Evolutionary conservation across 2,797 vertebrate species (phyloP).

Genomic region (Sciurus carolinensis): DNA sequence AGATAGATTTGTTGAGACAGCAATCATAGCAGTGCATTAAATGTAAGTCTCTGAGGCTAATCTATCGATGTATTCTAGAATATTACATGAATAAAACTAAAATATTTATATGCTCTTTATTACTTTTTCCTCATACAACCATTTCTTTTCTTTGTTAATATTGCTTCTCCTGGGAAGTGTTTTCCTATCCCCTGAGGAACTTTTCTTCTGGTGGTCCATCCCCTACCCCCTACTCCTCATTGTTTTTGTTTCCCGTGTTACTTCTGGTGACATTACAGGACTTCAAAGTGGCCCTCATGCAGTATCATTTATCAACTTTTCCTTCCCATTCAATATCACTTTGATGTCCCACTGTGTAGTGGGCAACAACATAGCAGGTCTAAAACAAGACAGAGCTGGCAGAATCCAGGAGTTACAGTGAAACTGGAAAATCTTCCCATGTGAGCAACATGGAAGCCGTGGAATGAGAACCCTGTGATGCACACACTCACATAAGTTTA

Average conservation of each 20-base stretch:
- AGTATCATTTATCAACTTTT: slow-evolving; percentile 76
- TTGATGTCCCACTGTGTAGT: slow-evolving; percentile 64
- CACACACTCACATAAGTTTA: neutral
- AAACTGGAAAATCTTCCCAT: neutral
- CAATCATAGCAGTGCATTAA: neutral
- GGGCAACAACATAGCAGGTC: slow-evolving; percentile 39
- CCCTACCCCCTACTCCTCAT: neutral
- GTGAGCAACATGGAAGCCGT: neutral
- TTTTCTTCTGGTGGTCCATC: neutral
- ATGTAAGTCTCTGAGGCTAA: neutral
- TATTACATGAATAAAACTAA: neutral
- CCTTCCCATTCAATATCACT: slow-evolving; percentile 55
- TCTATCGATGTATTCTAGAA: neutral
- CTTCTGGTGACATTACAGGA: slow-evolving; percentile 74
- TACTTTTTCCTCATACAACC: neutral
- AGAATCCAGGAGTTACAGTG: neutral
- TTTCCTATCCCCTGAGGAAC: neutral
- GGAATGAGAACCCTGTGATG: neutral
- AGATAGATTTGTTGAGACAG: neutral
- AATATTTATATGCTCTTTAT: neutral
- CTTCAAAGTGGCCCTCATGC: slow-evolving; percentile 75
- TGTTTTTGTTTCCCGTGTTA: slow-evolving; percentile 53
- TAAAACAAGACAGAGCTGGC: slow-evolving; percentile 59
- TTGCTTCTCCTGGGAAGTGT: neutral
- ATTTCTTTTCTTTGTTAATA: neutral